Percentiles rank a stretch among this genome's conserved stretches.
Conservation (phyloP, 2,797 vertebrate genomes). For the Sternarchorhynchus goeldii region DNA sequence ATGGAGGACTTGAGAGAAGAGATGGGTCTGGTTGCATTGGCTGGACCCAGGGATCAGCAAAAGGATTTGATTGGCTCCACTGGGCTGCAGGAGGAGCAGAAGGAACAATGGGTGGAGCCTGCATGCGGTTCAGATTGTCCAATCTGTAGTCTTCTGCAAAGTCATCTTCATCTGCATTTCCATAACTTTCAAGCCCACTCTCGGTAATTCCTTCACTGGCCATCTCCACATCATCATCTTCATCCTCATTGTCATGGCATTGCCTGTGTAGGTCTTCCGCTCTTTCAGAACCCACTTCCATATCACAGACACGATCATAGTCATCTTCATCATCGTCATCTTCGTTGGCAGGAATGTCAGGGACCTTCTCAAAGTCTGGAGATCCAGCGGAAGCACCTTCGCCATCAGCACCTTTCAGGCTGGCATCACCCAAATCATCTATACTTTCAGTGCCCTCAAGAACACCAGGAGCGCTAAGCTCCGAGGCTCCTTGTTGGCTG, state of each 20-base stretch:
- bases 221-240: slow-evolving; percentile 79
- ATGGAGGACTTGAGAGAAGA: slow-evolving; percentile 51
- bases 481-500: slow-evolving; percentile 78
- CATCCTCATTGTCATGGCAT: slow-evolving; percentile 70
- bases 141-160: slow-evolving; percentile 76
- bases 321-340: slow-evolving; percentile 71
- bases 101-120: slow-evolving; percentile 63
- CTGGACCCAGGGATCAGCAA: slow-evolving; percentile 68
- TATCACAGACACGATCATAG: slow-evolving; percentile 72
- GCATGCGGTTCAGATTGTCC: slow-evolving; percentile 77
- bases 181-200: slow-evolving; percentile 76
- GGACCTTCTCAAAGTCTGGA: slow-evolving; percentile 77
- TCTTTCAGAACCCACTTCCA: slow-evolving; percentile 78
- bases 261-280: slow-evolving; percentile 66
- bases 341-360: slow-evolving; percentile 73
- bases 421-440: slow-evolving; percentile 79
- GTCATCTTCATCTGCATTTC: slow-evolving; percentile 76
- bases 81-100: slow-evolving; percentile 65
- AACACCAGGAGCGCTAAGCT: slow-evolving; percentile 77
- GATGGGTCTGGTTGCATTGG: slow-evolving; percentile 50
- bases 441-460: slow-evolving; percentile 80
- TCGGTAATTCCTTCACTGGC: slow-evolving; percentile 77
- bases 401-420: slow-evolving; percentile 78
- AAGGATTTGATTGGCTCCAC: slow-evolving; percentile 71
- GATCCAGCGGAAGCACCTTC: slow-evolving; percentile 78